phyloP scores from a whole-genome alignment of 2,797 vertebrate species.

The Nyctalus aviator region DNA sequence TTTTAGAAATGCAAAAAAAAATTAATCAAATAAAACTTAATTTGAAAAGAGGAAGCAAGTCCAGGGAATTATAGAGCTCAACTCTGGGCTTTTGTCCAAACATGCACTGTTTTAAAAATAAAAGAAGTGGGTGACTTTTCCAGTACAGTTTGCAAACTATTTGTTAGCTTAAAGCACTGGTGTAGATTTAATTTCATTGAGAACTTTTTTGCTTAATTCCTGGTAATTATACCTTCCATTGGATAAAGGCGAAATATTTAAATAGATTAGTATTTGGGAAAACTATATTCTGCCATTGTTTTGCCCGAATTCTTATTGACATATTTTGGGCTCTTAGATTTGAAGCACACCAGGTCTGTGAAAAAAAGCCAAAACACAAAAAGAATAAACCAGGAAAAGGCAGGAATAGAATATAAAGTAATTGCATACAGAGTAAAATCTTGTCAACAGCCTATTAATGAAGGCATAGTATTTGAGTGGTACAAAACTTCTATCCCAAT shows the following conservation, averaged over 20 bases:
- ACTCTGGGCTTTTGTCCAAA: background rate
- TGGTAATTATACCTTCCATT: conserved; percentile 9
- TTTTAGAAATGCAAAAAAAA: background rate
- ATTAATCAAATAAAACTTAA: background rate
- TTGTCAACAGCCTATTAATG: background rate
- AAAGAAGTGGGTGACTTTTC: background rate
- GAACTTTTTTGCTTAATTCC: conserved; percentile 28
- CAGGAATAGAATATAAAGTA: background rate
- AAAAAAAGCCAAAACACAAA: background rate
- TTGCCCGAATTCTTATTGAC: background rate
- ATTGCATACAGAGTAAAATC: background rate
- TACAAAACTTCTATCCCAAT: background rate
- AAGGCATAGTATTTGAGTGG: background rate
- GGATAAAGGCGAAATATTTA: conserved; percentile 5
- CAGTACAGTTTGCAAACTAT: background rate
- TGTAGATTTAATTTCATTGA: background rate
- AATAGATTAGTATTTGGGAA: background rate
- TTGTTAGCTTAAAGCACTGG: background rate
- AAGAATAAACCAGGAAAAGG: background rate
- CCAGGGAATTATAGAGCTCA: background rate
- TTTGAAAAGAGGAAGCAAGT: conserved; percentile 8
- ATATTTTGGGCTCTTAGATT: background rate
- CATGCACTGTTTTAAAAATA: conserved; percentile 10
- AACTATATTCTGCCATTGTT: background rate
- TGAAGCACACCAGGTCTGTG: background rate